Base-by-base conservation (phyloP, 1,140 invertebrate genomes). In the Plodia interpunctella region DNA sequence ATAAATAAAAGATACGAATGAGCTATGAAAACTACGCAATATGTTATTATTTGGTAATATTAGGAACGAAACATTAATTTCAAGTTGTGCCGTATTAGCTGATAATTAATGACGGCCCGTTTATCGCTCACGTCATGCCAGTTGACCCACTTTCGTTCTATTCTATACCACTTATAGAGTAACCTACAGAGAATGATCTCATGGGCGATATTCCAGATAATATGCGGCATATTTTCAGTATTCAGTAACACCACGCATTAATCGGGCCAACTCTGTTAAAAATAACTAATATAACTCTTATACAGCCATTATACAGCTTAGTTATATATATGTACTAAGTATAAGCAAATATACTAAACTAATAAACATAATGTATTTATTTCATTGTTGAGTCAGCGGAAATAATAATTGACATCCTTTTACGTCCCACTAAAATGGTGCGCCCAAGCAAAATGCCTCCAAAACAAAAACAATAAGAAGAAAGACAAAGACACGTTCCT, bases 121-220 rank as follows among this genome's bases (percentile, higher is more conserved):
- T 85, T 83, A 87, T 86, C 82, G 83, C 76, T 76, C 71, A 79
- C 85, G 83, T 87, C 83, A 86, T 83, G 72, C 78, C 72, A 78
- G 72, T 78, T 86, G 86, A 88, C 86, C 86, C 64, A 88, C 74
- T 87, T 88, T 74, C 71, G 66, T 72, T 59, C 73, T 63, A 83
- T 80, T 80, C 82, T 79, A 85, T 85, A 77, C 72, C 75, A 87
- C 80, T 80, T 79, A 82, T 77, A 80, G 64, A 77, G 57, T 71
- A 68, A 66, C 74, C 70, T 72, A 82, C 76, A 72, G 70, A 60
- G 68, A 65, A 72, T 67, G 70, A 70, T 68, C 68, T 72, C 71
- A 68, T 60, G 57, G 63, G 62, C 65, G 67, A 64, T 70, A 76
- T 70, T 72, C 69, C 62, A 57, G 65, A 70, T n/a, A n/a, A n/a